A percentile compares a stretch with the other conserved stretches of the same genome.
These are phyloP conservation scores for Myiozetetes cayanensis DNA, from an alignment of 2,113 vertebrate species.

Conservation along the genomic window DNA sequence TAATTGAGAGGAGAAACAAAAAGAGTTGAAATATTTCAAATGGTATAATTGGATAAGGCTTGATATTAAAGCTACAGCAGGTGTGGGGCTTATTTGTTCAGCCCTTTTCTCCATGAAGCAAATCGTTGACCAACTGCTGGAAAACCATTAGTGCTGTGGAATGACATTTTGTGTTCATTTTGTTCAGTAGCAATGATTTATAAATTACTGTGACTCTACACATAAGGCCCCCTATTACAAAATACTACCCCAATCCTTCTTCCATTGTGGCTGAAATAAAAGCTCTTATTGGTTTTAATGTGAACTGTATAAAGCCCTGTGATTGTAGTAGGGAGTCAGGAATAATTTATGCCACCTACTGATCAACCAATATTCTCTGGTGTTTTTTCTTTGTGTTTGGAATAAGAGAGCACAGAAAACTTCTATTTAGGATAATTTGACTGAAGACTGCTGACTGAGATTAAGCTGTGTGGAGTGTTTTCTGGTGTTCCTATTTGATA, in stretches of 20 bases:
- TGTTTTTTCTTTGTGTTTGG: constrained; percentile 8
- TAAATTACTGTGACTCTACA: background rate
- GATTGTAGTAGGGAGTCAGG: background rate
- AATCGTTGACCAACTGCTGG: background rate
- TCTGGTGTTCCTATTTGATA: background rate
- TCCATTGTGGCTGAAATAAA: background rate
- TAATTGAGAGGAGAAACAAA: background rate
- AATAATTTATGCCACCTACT: constrained; percentile 44
- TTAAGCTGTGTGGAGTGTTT: constrained; percentile 9
- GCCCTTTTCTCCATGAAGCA: background rate
- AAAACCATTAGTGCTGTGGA: background rate
- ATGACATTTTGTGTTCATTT: constrained; percentile 12
- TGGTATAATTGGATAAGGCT: background rate
- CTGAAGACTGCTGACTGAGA: constrained; percentile 6
- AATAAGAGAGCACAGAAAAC: constrained; percentile 3
- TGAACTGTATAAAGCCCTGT: background rate
- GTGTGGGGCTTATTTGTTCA: background rate
- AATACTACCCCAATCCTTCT: background rate
- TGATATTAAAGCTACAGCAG: background rate
- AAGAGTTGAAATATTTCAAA: background rate
- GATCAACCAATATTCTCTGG: constrained; percentile 11
- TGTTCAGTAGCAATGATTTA: background rate
- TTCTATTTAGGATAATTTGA: constrained; percentile 11
- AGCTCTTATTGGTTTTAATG: constrained; percentile 21
- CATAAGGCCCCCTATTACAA: background rate